Evolutionary conservation across 2,888 invertebrate species (phyloP), one percentile per base, ranked within the genome.

Genomic region (Platypus cylindrus): DNA sequence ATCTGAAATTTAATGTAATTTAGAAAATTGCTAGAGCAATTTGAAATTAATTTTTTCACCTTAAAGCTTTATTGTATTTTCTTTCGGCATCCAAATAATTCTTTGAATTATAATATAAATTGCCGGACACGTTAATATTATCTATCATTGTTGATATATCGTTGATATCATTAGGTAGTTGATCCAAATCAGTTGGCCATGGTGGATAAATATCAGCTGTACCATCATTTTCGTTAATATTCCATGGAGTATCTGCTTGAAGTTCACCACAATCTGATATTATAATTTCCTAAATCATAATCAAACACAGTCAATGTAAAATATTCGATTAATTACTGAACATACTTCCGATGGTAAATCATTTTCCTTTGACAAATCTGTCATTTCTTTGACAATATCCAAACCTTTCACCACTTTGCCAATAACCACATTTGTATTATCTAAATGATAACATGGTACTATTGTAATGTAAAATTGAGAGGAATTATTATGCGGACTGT

Each of bases 391-490:
- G 0, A 83, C 66, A 2, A 81, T 63, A 15, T 77, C 75, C 32
- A 83, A 62, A 1, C 90, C 90, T 45, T 77, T 78, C 11, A 76
- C 48, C n/a, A 90, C 82, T 43, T 68, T 69, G 0, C 89, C 90
- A 53, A 86, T 83, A 15, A 78, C 84, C 2, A 89, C 86, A 58
- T 90, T 85, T 11, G 69, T 75, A 3, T 73, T 77, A 58, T 90
- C 80, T 28, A 90, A 64, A 55, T 89, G 87, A 1, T 71, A 63
- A 50, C 84, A 82, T 2, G 75, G 71, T 2, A 73, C 76, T 1
- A 78, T 74, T 1, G 85, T 82, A 38, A 95, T 83, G 55, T 93
- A 87, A 65, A 97, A 97, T 63, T 97, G 97, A 0, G 94, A 94
- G 45, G 83, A 85, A 59, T 94, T 95, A 5, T 87, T 83, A 58